Evolutionary conservation across 2,113 vertebrate genomes (phyloP).

Genomic region (Cyanoramphus novaezelandiae): DNA sequence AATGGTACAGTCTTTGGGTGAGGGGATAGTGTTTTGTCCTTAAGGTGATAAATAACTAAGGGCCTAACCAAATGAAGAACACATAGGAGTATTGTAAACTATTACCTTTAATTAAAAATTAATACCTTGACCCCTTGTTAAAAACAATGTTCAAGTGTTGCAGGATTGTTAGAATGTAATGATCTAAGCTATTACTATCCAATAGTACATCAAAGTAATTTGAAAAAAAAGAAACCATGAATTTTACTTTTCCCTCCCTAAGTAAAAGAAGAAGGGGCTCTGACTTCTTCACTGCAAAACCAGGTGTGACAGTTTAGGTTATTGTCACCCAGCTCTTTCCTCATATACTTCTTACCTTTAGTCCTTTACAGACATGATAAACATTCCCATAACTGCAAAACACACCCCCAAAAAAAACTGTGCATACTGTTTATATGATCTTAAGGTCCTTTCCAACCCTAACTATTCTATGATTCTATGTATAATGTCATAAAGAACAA

Average conservation of each 20-base stretch:
- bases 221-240: fast-evolving
- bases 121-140: not conserved
- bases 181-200: not conserved
- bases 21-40: not conserved
- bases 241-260: not conserved
- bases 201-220: not conserved
- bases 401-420: not conserved
- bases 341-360: not conserved
- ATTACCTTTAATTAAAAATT: not conserved
- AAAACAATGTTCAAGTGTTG: not conserved
- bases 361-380: not conserved
- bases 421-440: not conserved
- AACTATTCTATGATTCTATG: too few species aligned
- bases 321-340: not conserved
- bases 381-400: not conserved
- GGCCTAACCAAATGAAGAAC: not conserved
- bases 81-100: not conserved
- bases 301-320: not conserved
- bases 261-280: not conserved
- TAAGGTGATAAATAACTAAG: not conserved
- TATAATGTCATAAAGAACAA: not conserved
- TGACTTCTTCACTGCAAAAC: not conserved
- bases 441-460: too few species aligned
- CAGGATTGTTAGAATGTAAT: not conserved
- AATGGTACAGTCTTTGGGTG: not conserved